Percentiles rank a stretch among this genome's conserved stretches.
phyloP scores from a whole-genome alignment of 1,140 invertebrate genomes.

The Stegodyphus dumicola region DNA sequence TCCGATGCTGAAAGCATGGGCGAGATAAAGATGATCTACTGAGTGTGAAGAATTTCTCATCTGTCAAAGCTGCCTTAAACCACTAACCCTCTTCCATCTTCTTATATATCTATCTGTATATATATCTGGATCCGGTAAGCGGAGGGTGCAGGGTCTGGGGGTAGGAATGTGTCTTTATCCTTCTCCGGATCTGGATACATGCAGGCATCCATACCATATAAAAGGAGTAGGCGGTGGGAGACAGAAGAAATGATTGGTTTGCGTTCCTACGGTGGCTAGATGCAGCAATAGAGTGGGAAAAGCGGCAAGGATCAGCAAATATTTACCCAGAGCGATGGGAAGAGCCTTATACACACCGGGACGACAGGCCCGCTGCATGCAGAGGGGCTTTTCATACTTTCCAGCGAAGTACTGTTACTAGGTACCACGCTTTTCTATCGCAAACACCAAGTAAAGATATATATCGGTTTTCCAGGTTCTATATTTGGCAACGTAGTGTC shows the following conservation, averaged over 20 bases:
- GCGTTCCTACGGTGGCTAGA: conserved; percentile 54
- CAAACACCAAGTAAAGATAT: conserved; percentile 44
- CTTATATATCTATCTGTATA: conserved; percentile 19
- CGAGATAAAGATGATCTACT: too few species aligned
- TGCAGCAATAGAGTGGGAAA: conserved; percentile 58
- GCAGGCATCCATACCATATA: conserved; percentile 25
- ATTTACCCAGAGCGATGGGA: conserved; percentile 47
- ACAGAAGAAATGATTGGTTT: conserved; percentile 61
- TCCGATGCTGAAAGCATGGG: too few species aligned
- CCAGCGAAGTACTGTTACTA: conserved; percentile 39
- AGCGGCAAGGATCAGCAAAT: conserved; percentile 60
- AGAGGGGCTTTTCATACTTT: conserved; percentile 36
- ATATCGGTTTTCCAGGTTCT: conserved; percentile 15
- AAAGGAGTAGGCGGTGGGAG: conserved; percentile 10
- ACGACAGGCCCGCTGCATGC: too few species aligned
- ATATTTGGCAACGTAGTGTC: conserved; percentile 48
- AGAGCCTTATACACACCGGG: conserved; percentile 21
- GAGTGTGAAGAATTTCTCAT: too few species aligned
- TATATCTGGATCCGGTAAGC: neutral
- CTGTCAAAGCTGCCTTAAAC: neutral
- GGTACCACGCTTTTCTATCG: conserved; percentile 30
- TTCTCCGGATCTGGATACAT: conserved; percentile 12
- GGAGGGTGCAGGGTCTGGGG: neutral
- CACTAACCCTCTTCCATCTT: conserved; percentile 3
- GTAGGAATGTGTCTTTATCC: conserved; percentile 44